Evolutionary conservation across 2,888 invertebrate species (phyloP), one percentile per base, ranked within the genome.

Genomic region (Cheilosia soror): DNA sequence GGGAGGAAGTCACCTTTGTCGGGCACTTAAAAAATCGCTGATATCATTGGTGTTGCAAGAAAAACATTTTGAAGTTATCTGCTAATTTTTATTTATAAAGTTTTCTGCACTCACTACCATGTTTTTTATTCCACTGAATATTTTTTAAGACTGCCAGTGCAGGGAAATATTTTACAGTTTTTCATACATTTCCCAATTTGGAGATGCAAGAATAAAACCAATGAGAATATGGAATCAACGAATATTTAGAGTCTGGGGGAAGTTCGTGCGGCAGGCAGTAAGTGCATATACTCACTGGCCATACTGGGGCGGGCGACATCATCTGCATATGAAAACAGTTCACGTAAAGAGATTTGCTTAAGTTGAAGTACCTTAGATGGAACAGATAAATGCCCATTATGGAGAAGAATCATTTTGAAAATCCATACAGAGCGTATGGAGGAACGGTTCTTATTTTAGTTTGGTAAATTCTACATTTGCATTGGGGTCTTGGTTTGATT

Each of bases 281-380:
- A 2, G 20, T 20, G n/a, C n/a, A n/a, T n/a, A 20, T 20, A 20
- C 20, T 20, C 20, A 20, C 20, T n/a, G n/a, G n/a, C n/a, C n/a
- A n/a, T n/a, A n/a, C n/a, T 33, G 33, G 9, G 9, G 37, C 11
- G 37, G 33, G 44, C 51, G 65, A 66, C 73, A 66, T n/a, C 40
- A 47, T 11, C n/a, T 73, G 79, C 66, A 79, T 79, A 62, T 37
- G n/a, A 73, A 80, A 73, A 31, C 25, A 3, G 63, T 44, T 25
- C 29, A 9, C 37, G 27, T 65, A 15, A 27, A 55, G 31, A 40
- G 55, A 53, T 49, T 73, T 55, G 0, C 11, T 37, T 4, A 9
- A 37, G 11, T 37, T 37, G 3, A 37, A 66, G 4, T 29, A 11
- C 37, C 44, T 47, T 57, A 57, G 47, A 55, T 37, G 55, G 55